Evolutionary conservation across 2,888 invertebrate species (phyloP).

Genomic region (Rhorus exstirpatorius): DNA sequence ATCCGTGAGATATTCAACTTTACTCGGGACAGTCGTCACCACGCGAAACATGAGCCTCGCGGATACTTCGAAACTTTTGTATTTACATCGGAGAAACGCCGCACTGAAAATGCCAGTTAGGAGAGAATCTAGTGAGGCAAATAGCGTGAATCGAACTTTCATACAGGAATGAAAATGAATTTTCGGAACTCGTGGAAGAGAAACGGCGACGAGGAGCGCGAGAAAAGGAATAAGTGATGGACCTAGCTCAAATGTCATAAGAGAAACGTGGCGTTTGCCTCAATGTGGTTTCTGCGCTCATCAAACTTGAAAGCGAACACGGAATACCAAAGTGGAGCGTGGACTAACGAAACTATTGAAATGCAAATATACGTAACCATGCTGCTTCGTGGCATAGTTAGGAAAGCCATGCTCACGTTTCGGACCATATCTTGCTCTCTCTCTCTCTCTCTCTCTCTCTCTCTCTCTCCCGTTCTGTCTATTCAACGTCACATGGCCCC

Average conservation of each 20-base stretch:
- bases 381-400: slow-evolving; percentile 44
- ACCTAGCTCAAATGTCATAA: slow-evolving; percentile 3
- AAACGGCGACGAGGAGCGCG: slow-evolving; percentile 13
- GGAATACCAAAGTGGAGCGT: slow-evolving; percentile 55
- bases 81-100: too few species aligned
- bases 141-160: slow-evolving; percentile 18
- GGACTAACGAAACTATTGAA: slow-evolving; percentile 78
- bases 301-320: slow-evolving; percentile 60
- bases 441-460: not conserved
- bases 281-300: slow-evolving; percentile 55
- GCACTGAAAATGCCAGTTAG: not conserved
- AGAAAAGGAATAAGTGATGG: slow-evolving; percentile 1
- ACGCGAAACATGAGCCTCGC: too few species aligned
- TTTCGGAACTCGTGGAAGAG: not conserved
- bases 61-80: too few species aligned
- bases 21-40: too few species aligned
- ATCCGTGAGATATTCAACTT: too few species aligned
- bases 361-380: slow-evolving; percentile 74
- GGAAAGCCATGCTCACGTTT: slow-evolving; percentile 23
- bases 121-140: not conserved
- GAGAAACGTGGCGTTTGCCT: slow-evolving; percentile 26
- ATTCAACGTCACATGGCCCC: not conserved
- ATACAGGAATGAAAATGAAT: slow-evolving; percentile 8
- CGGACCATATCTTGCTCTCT: not conserved
- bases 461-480: not conserved